Base-by-base conservation (phyloP, 2,797 vertebrate species). In the Enteromius anoplus region DNA sequence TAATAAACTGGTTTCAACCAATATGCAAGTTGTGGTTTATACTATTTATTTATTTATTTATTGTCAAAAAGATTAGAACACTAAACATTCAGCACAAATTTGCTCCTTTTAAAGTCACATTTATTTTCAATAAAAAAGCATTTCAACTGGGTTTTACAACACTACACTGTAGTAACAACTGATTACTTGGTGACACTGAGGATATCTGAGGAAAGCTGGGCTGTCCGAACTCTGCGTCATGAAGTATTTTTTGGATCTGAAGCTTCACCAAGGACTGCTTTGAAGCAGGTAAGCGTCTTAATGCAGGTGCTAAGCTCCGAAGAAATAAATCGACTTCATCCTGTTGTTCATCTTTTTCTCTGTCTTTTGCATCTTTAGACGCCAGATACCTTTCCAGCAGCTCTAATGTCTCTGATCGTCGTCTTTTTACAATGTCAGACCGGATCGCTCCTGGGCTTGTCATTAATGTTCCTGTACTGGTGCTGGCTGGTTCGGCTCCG, bases 81-180 rank as follows among this genome's bases (percentile, higher is more conserved):
- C 49, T 34, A 9, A 3, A 32, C 26, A 51, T n/a, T 45, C 21
- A 73, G 14, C 12, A 47, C 8, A 1, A 47, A n/a, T 8, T 49
- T 37, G 37, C 42, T n/a, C 5, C 4, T 37, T 73, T 81, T 29
- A 26, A 70, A 69, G 15, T 29, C 6, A 45, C 2, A 34, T 65
- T 81, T 81, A 81, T 72, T 81, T 60, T 62, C n/a, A 65, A 73
- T 75, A 80, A 72, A 69, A 53, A 73, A 80, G 19, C 15, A 69
- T n/a, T 51, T 58, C 47, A 75, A 75, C 62, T 82, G 71, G 80
- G 80, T 68, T 82, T 82, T 6, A 81, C 80, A 66, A 82, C 80
- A 65, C 80, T 82, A 75, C 80, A 82, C 34, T 82, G 80, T 82
- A 82, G 71, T 82, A 82, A 66, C 71, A 82, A 82, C 62, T 82